Evolutionary conservation across 1,140 invertebrate genomes (phyloP).

Genomic region (Thaumatotibia leucotreta): DNA sequence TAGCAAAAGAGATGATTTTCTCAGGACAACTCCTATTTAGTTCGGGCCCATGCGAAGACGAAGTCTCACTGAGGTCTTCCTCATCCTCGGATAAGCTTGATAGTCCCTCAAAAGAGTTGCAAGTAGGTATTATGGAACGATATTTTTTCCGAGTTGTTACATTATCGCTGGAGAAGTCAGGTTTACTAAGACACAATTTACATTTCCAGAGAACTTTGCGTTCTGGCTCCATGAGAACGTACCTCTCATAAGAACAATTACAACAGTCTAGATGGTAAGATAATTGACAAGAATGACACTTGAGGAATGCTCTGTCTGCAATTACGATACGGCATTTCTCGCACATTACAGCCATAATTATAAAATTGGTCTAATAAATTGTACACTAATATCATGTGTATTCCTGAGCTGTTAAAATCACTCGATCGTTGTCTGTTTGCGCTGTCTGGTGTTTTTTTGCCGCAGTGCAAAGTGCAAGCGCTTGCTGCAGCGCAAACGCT

Average conservation of each 20-base stretch:
- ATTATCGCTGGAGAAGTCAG: background rate
- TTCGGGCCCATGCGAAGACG: background rate
- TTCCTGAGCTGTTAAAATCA: too few species aligned
- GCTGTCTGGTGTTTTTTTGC: too few species aligned
- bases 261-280: background rate
- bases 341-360: background rate
- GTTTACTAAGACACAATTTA: background rate
- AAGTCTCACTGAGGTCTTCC: background rate
- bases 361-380: too few species aligned
- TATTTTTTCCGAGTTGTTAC: background rate
- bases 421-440: too few species aligned
- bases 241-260: background rate
- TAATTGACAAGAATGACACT: background rate
- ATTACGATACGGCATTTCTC: background rate
- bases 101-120: background rate
- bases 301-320: background rate
- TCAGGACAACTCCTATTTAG: background rate
- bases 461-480: too few species aligned
- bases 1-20: background rate
- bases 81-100: background rate
- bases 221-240: background rate
- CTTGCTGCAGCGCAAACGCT: too few species aligned
- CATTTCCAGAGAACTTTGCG: background rate
- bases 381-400: too few species aligned
- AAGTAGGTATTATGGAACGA: background rate